Evolutionary conservation across 2,113 vertebrate genomes (phyloP).

Genomic region (Nanorana parkeri): DNA sequence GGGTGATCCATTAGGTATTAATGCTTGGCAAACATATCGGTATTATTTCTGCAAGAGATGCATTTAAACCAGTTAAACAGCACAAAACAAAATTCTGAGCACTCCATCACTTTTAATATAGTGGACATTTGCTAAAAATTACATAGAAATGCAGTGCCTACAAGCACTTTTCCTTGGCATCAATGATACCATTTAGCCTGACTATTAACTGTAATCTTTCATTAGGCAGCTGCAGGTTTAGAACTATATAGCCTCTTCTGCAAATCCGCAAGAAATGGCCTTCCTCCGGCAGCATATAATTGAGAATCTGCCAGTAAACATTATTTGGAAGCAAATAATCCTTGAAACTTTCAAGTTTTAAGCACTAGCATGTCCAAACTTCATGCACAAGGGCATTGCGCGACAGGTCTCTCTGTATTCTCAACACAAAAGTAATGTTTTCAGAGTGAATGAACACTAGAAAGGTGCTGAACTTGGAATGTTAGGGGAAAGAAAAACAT

Average conservation of each 20-base stretch:
- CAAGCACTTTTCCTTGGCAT: constrained; percentile 5
- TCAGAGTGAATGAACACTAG: constrained; percentile 5
- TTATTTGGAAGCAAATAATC: constrained; percentile 61
- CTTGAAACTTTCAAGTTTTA: constrained; percentile 52
- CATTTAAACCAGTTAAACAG: too few relatives aligned
- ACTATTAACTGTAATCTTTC: constrained; percentile 41
- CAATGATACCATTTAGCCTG: constrained; percentile 9
- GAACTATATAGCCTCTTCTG: constrained; percentile 38
- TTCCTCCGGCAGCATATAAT: constrained; percentile 25
- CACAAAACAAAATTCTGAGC: too few relatives aligned
- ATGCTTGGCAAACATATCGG: too few relatives aligned
- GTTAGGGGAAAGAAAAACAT: too few relatives aligned
- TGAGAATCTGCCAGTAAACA: constrained; percentile 43
- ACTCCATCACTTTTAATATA: too few relatives aligned
- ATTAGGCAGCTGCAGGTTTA: constrained; percentile 49
- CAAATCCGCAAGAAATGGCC: constrained; percentile 29
- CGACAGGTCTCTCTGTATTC: not conserved
- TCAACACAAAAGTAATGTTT: not conserved
- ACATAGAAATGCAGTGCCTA: not conserved
- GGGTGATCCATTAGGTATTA: too few relatives aligned
- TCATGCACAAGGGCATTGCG: not conserved
- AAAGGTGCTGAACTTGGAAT: not conserved
- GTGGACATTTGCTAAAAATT: not conserved
- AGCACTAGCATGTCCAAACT: constrained; percentile 15
- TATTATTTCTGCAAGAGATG: too few relatives aligned